These are phyloP conservation scores for Egretta garzetta DNA, from an alignment of 2,113 vertebrate genomes.

Conservation along the genomic window DNA sequence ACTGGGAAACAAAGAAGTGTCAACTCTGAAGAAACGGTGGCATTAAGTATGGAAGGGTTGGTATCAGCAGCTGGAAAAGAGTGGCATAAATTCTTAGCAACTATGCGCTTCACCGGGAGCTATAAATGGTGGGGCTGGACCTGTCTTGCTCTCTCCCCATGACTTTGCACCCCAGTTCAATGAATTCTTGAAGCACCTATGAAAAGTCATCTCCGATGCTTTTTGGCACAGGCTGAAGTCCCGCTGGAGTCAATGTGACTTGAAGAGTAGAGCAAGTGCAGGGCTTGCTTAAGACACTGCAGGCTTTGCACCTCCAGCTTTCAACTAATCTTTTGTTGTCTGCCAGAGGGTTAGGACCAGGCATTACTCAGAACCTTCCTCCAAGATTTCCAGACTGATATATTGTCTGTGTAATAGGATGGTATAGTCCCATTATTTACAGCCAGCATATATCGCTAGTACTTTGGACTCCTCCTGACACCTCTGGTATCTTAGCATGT, in stretches of 20 bases:
- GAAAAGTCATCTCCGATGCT: neutral
- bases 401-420: neutral
- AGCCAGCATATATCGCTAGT: neutral
- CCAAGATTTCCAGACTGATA: neutral
- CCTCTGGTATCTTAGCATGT: neutral
- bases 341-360: neutral
- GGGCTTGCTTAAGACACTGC: neutral
- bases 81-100: neutral
- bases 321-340: neutral
- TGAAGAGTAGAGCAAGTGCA: neutral
- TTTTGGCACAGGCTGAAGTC: neutral
- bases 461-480: neutral
- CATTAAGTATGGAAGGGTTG: neutral
- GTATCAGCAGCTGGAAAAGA: neutral
- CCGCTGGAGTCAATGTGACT: neutral
- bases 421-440: neutral
- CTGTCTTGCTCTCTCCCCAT: neutral
- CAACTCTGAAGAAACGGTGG: neutral
- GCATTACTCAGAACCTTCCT: neutral
- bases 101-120: neutral
- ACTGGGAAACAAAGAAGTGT: neutral
- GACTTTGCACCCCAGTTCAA: neutral
- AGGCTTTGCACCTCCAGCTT: neutral
- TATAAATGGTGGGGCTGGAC: rapidly evolving
- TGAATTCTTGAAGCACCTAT: neutral